phyloP scores from a whole-genome alignment of 2,797 vertebrate genomes.

The Danio choprae region DNA sequence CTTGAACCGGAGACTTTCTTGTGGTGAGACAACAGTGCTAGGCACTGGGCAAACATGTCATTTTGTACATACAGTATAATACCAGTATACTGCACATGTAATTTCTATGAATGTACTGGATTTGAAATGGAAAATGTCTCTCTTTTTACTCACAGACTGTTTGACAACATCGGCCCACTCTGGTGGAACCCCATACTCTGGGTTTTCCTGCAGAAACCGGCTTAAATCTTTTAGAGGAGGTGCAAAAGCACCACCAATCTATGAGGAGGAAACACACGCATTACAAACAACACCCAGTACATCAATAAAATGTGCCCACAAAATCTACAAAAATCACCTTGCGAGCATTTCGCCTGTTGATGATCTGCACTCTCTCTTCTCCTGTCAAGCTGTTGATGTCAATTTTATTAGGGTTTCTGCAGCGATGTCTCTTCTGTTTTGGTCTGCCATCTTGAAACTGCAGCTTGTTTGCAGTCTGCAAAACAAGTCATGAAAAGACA shows the following conservation, averaged over 20 bases:
- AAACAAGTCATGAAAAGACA: neutral
- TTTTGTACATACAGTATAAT: no score
- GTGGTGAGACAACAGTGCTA: no score
- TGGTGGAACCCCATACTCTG: constrained; percentile 97
- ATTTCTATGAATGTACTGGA: neutral
- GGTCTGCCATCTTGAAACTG: constrained; percentile 94
- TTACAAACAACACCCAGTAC: neutral
- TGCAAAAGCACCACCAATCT: constrained; percentile 99
- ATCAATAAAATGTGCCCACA: constrained; percentile 7
- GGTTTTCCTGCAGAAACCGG: constrained; percentile 96
- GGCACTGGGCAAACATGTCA: no score
- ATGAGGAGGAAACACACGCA: neutral
- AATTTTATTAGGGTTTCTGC: constrained; percentile 96
- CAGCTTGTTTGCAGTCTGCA: constrained; percentile 85
- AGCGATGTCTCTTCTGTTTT: constrained; percentile 97
- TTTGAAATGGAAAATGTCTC: neutral
- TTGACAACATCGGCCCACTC: constrained; percentile 99
- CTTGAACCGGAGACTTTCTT: no score
- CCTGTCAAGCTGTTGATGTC: constrained; percentile 97
- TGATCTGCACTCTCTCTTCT: constrained; percentile 97
- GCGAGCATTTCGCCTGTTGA: constrained; percentile 96
- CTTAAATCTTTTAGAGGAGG: constrained; percentile 96
- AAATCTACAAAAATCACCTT: constrained; percentile 80
- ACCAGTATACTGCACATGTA: neutral
- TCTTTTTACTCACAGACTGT: constrained; percentile 87